These are phyloP conservation scores for Kradibia gibbosae DNA, from an alignment of 1,140 invertebrate genomes.

Conservation along the genomic window DNA sequence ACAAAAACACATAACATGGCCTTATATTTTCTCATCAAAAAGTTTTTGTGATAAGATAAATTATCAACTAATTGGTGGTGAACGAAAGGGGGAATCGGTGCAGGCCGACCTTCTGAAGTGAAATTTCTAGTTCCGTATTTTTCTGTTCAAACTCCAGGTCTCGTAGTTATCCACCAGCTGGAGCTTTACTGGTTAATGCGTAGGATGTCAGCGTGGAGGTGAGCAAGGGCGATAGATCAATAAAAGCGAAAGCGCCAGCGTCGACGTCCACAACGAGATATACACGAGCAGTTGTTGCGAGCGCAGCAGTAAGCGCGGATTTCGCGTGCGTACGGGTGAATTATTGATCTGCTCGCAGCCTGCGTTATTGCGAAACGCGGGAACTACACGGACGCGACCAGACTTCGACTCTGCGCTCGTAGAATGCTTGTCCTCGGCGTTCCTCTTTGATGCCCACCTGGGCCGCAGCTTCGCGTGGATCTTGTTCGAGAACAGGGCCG, in stretches of 20 bases:
- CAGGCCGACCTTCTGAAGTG: no score
- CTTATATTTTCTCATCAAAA: no score
- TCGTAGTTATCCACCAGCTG: background rate
- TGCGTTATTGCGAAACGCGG: background rate
- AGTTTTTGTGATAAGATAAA: no score
- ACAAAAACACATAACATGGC: no score
- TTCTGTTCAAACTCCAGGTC: no score
- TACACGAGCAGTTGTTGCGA: background rate
- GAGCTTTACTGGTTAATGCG: background rate
- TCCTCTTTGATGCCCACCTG: no score
- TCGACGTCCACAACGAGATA: background rate
- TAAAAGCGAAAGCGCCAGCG: background rate
- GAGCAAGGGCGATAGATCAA: background rate
- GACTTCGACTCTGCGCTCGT: no score
- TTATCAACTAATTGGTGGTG: no score
- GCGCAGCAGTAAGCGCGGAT: background rate
- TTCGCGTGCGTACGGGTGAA: constrained; percentile 1
- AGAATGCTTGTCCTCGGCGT: no score
- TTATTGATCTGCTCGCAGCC: background rate
- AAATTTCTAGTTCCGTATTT: no score
- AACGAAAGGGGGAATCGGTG: no score
- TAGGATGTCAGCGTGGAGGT: background rate
- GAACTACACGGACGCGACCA: background rate
- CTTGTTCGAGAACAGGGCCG: background rate
- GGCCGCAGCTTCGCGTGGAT: background rate